Base-by-base conservation (phyloP, 2,888 invertebrate species). In the Pogonocherus hispidulus region DNA sequence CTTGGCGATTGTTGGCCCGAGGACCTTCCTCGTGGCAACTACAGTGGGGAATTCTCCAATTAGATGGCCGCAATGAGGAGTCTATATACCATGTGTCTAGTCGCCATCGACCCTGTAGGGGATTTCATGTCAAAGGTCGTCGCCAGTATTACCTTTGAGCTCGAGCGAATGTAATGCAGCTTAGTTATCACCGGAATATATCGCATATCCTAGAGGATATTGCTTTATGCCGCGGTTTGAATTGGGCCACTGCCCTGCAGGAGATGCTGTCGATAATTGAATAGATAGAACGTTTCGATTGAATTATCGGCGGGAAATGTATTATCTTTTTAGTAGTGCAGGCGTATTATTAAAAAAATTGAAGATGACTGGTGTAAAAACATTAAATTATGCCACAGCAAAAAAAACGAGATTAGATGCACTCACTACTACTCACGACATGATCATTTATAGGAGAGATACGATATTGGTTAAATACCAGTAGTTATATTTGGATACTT, bases 121-220 rank as follows among this genome's bases (percentile, higher is more conserved):
- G 64, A 62, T 63, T 63, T 64, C 57, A 63, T 63, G 68, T 71
- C 71, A 71, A 71, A 71, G 71, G 71, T 66, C 59, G 66, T 71
- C 69, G 52, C 37, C 62, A 54, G 46, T 64, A 65, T 66, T 69
- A 67, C 67, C 55, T 71, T 69, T 67, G 57, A 54, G 62, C 62
- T 67, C 63, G 51, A 69, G 63, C 71, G 57, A 51, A 66, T 63
- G 56, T 67, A 71, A 69, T 67, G 44, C 16, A 52, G 51, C 67
- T 69, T 32, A 55, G 66, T 57, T 54, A 70, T 67, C 67, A 64
- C 62, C 49, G n/a, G 46, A n/a, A 41, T 52, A 68, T 52, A 46
- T 54, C 54, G 54, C 56, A 23, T 44, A 57, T 44, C 57, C 57
- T 57, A 22, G 14, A 18, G 57, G 44, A 57, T 44, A 57, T 57